A percentile compares a stretch with the other conserved stretches of the same genome.
Conservation (phyloP, 2,113 vertebrate genomes). For the Piaya cayana region DNA sequence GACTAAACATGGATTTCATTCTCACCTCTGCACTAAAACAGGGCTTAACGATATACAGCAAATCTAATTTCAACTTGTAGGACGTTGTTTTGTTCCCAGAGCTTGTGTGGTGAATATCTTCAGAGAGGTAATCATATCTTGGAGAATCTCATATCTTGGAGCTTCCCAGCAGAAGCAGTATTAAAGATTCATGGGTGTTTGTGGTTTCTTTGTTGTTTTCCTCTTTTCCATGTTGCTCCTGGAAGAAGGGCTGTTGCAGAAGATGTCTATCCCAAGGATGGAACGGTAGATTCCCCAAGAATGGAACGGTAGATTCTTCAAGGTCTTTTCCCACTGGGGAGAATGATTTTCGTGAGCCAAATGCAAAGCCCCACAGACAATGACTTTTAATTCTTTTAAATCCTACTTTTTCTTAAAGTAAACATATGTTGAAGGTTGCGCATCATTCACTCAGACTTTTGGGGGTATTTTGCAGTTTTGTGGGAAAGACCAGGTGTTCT, state of each 20-base stretch:
- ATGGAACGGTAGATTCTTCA: neutral
- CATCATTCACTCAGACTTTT: neutral
- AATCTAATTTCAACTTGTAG: neutral
- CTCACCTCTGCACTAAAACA: slow-evolving; percentile 5
- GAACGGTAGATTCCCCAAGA: neutral
- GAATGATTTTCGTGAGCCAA: neutral
- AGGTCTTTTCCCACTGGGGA: neutral
- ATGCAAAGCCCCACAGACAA: neutral
- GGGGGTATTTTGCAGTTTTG: neutral
- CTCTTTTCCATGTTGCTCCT: neutral
- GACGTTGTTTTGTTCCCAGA: neutral
- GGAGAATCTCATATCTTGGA: neutral
- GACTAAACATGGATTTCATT: slow-evolving; percentile 19
- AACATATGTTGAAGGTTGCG: neutral
- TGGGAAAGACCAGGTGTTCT: neutral
- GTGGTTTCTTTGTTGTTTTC: neutral
- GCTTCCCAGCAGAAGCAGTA: neutral
- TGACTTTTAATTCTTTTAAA: neutral
- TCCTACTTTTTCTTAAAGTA: neutral
- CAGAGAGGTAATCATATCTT: neutral
- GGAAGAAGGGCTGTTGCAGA: neutral
- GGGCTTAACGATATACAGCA: neutral
- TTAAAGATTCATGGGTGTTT: neutral
- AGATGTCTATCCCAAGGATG: neutral
- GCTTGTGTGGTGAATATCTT: neutral